Percentiles rank a stretch among this genome's conserved stretches.
These are phyloP conservation scores for Columbina picui DNA, from an alignment of 2,113 vertebrate species.

Conservation along the genomic window DNA sequence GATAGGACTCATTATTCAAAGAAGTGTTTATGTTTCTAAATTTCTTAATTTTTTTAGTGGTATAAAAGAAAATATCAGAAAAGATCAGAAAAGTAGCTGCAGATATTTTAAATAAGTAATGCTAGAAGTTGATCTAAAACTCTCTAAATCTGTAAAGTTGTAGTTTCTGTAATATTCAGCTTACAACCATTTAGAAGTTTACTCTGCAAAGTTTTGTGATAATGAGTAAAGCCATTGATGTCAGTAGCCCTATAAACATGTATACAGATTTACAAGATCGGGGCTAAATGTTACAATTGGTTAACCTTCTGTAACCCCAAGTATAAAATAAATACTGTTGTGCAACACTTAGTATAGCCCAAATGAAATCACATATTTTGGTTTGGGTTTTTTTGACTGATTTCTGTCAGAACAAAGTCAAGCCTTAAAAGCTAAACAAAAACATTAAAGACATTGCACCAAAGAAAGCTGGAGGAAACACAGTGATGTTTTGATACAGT, in stretches of 20 bases:
- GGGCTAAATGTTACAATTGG: not conserved
- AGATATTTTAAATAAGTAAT: not conserved
- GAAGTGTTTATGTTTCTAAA: not conserved
- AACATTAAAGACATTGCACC: not conserved
- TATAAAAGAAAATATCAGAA: not conserved
- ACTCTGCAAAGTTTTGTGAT: not conserved
- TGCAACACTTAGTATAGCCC: not conserved
- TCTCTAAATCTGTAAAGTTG: not conserved
- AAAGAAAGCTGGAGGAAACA: constrained; percentile 11
- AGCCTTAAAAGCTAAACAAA: not conserved
- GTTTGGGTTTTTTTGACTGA: not conserved
- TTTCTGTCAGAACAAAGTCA: not conserved
- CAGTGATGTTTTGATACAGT: not conserved
- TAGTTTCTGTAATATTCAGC: not conserved
- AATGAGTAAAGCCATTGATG: not conserved
- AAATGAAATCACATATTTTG: not conserved
- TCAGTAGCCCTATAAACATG: not conserved
- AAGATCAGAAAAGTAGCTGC: not conserved
- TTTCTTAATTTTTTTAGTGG: not conserved
- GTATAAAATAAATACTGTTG: not conserved
- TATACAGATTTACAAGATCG: not conserved
- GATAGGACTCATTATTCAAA: not conserved
- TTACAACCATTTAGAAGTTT: not conserved
- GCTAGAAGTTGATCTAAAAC: not conserved
- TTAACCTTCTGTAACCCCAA: not conserved